Conservation (phyloP, 2,888 invertebrate species). For the Lasioglossum calceatum region DNA sequence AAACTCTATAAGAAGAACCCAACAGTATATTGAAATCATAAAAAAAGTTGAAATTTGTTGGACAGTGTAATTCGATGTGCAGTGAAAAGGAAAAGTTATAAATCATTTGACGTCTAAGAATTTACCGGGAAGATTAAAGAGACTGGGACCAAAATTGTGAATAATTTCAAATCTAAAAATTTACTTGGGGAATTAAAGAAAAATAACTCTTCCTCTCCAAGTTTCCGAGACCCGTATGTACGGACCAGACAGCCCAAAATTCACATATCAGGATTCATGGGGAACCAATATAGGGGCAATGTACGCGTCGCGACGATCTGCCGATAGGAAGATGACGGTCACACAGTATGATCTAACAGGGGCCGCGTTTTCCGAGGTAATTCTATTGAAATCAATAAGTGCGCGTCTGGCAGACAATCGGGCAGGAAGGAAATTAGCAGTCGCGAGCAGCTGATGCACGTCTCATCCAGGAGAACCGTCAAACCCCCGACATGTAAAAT, state of each 20-base stretch:
- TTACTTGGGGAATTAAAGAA: not conserved
- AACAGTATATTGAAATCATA: no score
- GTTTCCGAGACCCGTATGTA: not conserved
- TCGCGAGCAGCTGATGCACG: slow-evolving; percentile 56
- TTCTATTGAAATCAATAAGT: slow-evolving; percentile 48
- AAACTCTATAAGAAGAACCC: no score
- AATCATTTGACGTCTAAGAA: no score
- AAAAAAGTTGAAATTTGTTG: no score
- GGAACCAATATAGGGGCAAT: not conserved
- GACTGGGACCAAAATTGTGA: no score
- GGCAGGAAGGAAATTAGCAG: slow-evolving; percentile 68
- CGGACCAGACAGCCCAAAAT: not conserved
- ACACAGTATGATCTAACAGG: slow-evolving; percentile 26
- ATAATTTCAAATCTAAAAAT: not conserved
- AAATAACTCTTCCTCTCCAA: no score
- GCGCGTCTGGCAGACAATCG: slow-evolving; percentile 49
- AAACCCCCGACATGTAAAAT: slow-evolving; percentile 23
- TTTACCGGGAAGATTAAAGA: no score
- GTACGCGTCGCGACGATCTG: not conserved
- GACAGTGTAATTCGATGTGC: no score
- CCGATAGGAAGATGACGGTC: slow-evolving; percentile 3
- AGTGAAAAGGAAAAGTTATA: no score
- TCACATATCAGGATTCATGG: not conserved
- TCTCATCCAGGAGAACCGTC: slow-evolving; percentile 27
- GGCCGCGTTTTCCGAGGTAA: slow-evolving; percentile 13